phyloP scores from a whole-genome alignment of 1,140 invertebrate genomes.

The Coelopa frigida region DNA sequence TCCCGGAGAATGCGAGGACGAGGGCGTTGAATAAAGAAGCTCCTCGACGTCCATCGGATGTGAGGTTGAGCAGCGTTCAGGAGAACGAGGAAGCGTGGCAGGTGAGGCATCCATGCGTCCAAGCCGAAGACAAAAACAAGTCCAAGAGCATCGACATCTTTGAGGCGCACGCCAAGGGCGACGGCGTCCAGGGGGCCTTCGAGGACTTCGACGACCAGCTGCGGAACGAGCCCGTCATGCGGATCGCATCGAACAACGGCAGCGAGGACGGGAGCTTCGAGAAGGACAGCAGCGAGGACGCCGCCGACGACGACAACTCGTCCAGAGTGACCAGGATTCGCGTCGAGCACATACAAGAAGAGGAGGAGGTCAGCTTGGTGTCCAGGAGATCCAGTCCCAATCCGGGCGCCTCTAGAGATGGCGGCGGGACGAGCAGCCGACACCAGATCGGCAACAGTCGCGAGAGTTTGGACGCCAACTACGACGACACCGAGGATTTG shows the following conservation, averaged over 20 bases:
- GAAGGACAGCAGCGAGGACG: slow-evolving; percentile 12
- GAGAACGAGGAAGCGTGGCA: slow-evolving; percentile 15
- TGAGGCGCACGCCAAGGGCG: slow-evolving; percentile 15
- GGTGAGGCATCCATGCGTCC: not conserved
- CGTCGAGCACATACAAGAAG: slow-evolving; percentile 1
- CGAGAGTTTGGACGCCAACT: slow-evolving; percentile 25
- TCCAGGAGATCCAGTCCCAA: not conserved
- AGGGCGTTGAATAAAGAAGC: not conserved
- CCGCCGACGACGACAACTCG: slow-evolving; percentile 22
- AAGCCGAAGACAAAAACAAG: slow-evolving; percentile 24
- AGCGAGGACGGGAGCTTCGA: not conserved
- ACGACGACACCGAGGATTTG: not conserved
- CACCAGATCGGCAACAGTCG: slow-evolving; percentile 20
- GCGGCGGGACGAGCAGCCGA: not conserved
- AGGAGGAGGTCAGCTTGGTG: not conserved
- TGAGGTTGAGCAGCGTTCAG: slow-evolving; percentile 7
- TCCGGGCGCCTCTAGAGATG: not conserved
- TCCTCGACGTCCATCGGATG: not conserved
- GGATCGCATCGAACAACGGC: not conserved
- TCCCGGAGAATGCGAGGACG: slow-evolving; percentile 4
- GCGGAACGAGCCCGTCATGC: slow-evolving; percentile 31
- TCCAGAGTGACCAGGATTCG: slow-evolving; percentile 30
- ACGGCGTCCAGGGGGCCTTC: slow-evolving; percentile 22
- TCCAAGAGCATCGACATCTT: slow-evolving; percentile 43
- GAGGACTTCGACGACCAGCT: slow-evolving; percentile 40